Conservation (phyloP, 53 echinoderm and acorn worm genomes). For the Temnopleurus reevesii region DNA sequence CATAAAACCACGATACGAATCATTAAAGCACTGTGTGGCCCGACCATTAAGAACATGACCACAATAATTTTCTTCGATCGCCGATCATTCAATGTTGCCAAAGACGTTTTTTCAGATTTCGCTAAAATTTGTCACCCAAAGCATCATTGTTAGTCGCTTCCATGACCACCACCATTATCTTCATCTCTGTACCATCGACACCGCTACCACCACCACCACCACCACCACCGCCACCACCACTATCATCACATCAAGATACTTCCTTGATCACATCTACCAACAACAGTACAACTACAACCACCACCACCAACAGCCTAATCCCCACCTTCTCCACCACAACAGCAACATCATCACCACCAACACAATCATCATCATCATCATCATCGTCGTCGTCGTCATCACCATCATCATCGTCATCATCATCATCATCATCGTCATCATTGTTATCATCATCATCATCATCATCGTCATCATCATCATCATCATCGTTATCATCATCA, state of each 20-base stretch:
- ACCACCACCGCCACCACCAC: background rate
- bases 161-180: no score
- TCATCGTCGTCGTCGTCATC: background rate
- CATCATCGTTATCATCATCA: no score
- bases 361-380: background rate
- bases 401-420: background rate
- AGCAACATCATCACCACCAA: background rate
- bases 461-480: no score
- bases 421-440: background rate
- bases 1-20: no score
- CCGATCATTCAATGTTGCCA: no score
- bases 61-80: no score
- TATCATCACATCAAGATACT: background rate
- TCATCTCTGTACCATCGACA: no score
- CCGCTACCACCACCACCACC: background rate
- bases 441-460: background rate
- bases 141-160: no score
- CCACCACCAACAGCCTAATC: background rate
- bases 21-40: no score
- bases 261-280: background rate
- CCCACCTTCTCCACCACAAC: background rate
- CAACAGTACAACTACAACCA: background rate
- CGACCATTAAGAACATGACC: no score
- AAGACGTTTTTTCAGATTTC: no score
- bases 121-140: no score